Percentiles rank a stretch among this genome's conserved stretches.
Conservation (phyloP, 2,113 vertebrate species). For the Nesoenas mayeri region DNA sequence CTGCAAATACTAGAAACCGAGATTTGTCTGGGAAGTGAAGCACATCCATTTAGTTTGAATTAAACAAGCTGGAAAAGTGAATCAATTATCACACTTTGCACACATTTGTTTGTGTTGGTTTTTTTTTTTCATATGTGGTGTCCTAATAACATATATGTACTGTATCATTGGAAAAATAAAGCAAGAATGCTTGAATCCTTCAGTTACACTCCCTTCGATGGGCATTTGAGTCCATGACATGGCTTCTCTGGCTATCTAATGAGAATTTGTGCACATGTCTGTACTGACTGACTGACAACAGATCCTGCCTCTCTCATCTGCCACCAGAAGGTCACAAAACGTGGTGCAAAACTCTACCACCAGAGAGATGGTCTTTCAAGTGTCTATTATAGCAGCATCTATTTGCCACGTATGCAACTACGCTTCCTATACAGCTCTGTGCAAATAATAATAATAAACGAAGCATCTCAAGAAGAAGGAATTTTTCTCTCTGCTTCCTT, state of each 20-base stretch:
- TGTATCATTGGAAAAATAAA: not conserved
- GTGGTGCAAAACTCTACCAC: not conserved
- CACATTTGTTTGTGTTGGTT: not conserved
- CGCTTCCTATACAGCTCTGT: not conserved
- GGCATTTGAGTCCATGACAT: not conserved
- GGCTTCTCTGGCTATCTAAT: not conserved
- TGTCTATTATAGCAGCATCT: not conserved
- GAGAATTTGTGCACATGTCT: not conserved
- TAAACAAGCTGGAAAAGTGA: not conserved
- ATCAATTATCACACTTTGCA: not conserved
- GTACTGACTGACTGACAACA: not conserved
- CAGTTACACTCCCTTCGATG: not conserved
- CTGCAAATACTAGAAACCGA: fast-evolving
- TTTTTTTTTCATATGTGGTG: not conserved
- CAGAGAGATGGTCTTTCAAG: not conserved
- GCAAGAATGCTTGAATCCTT: not conserved
- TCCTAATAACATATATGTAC: not conserved
- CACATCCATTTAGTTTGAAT: not conserved
- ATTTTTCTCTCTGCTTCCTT: not conserved
- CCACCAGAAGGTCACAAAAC: not conserved
- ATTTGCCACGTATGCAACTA: not conserved
- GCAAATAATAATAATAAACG: not conserved
- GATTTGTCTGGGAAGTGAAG: not conserved
- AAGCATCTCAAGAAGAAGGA: not conserved
- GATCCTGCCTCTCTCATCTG: not conserved